Conservation (phyloP, 2,888 invertebrate genomes). For the Encarsia formosa region DNA sequence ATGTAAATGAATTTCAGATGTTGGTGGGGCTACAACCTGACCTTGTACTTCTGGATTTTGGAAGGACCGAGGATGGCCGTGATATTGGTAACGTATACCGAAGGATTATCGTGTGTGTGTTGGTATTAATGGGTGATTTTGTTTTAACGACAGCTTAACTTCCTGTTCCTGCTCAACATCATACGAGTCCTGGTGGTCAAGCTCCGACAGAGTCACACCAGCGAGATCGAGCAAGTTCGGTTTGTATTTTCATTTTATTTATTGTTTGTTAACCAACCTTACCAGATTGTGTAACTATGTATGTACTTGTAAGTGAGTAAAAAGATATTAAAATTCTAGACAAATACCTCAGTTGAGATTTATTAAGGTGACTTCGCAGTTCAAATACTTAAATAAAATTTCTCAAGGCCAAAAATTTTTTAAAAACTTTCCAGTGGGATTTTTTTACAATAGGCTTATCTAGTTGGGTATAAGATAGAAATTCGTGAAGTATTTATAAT, state of each 20-base stretch:
- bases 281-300: no score
- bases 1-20: no score
- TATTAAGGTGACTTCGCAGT: no score
- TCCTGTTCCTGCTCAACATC: slow-evolving; percentile 74
- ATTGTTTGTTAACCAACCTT: not conserved
- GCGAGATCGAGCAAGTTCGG: slow-evolving; percentile 72
- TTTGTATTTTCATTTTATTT: slow-evolving; percentile 46
- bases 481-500: no score
- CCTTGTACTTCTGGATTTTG: slow-evolving; percentile 80
- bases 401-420: no score
- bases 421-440: no score
- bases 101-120: not conserved
- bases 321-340: no score
- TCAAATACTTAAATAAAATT: no score
- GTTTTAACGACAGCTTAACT: slow-evolving; percentile 61
- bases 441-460: no score
- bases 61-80: slow-evolving; percentile 81
- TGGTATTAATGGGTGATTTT: not conserved
- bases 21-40: slow-evolving; percentile 83
- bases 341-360: no score
- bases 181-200: slow-evolving; percentile 75
- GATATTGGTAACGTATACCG: slow-evolving; percentile 61
- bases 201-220: slow-evolving; percentile 66
- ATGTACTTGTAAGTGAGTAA: no score
- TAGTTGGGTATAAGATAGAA: no score